Base-by-base conservation (phyloP, 2,797 vertebrate species). In the Euphonia xanthogaster region DNA sequence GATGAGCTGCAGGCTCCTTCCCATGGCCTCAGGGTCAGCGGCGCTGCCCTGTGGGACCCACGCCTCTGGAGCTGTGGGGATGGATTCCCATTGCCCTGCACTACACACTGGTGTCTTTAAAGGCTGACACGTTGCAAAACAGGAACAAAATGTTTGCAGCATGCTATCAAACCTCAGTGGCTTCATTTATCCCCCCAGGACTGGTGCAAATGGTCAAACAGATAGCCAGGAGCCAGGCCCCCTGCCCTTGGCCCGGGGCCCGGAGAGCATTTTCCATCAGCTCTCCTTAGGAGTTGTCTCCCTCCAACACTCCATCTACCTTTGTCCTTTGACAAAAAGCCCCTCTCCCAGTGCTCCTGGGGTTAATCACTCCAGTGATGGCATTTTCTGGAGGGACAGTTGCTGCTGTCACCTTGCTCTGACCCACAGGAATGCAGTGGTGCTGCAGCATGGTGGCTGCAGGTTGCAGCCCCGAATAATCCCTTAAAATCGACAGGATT, bases 361-460 rank as follows among this genome's bases (percentile, higher is more conserved):
- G 44, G 72, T 71, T 35, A n/a, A 23, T 63, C 82, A 10, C 66
- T 42, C 27, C 1, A 2, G 53, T 4, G 57, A 22, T 63, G 70
- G 57, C 70, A 37, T 57, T 57, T 63, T 42, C n/a, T 58, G 82
- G 24, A 51, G 61, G 47, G 40, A 55, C 44, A 77, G 31, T 31
- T 13, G 1, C 6, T 31, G 62, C 54, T 81, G 77, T 42, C 90
- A 72, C 45, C 86, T 66, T 10, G 25, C 42, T 65, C 23, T 2
- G 6, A 42, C 61, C 67, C 4, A 1, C 35, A 45, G 70, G 40
- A 31, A 6, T 4, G 1, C 30, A 25, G 31, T 0, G 0, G 3
- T 12, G 45, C 37, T 35, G 8, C 0, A 1, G 47, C 3, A 1
- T 0, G 0, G 31, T 40, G 60, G 33, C 45, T 14, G 7, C 21